These are phyloP conservation scores for Orchesella cincta DNA, from an alignment of 1,140 invertebrate genomes.

Conservation along the genomic window DNA sequence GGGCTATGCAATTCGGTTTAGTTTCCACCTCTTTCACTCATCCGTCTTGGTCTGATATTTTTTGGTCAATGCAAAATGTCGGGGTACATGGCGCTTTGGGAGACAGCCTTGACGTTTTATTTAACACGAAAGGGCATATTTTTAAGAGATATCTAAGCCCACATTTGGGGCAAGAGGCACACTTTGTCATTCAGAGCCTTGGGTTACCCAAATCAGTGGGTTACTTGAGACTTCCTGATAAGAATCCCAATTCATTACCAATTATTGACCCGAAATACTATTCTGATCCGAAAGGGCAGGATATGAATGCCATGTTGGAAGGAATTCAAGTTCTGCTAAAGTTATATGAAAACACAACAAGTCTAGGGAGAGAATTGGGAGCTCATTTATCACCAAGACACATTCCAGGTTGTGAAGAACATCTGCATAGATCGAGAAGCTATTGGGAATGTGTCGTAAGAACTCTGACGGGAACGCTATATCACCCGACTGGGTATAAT, in stretches of 20 bases:
- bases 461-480: not conserved
- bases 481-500: not conserved
- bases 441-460: not conserved
- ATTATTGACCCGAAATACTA: not conserved
- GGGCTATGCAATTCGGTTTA: not conserved
- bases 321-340: not conserved
- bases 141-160: not conserved
- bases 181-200: not conserved
- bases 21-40: not conserved
- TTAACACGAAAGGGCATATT: not conserved
- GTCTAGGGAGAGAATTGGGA: not conserved
- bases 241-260: not conserved
- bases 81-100: not conserved
- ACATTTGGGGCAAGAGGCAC: not conserved
- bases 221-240: not conserved
- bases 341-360: not conserved
- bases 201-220: not conserved
- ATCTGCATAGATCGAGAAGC: not conserved
- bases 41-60: not conserved
- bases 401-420: not conserved
- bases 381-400: not conserved
- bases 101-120: not conserved
- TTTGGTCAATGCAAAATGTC: not conserved
- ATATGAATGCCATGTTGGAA: not conserved
- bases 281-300: not conserved